Evolutionary conservation across 2,797 vertebrate species (phyloP), one percentile per base, ranked within the genome.

Genomic region (Cyprinodon diabolis): DNA sequence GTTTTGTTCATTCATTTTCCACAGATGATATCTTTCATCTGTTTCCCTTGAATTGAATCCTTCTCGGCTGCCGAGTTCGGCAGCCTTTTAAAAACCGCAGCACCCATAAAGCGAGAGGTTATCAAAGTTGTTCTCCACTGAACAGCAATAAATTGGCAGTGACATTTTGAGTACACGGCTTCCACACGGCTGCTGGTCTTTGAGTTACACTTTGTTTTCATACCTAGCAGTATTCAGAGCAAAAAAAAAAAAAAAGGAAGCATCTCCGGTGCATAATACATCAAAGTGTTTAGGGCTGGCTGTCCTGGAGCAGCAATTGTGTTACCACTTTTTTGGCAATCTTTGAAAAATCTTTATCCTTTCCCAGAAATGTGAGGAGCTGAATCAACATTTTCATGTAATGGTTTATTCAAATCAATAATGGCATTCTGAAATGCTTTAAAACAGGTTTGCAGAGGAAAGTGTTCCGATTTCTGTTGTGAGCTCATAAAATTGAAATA

Each of bases 1-100:
- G 80, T 89, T 89, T 83, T 82, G 84, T 93, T 88, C 84, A 68
- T 78, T 85, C 79, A 68, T 87, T 91, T 89, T 92, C 83, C 85
- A 89, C 89, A 90, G 82, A 91, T 89, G 86, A 86, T 78, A 81
- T 86, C 86, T 85, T 72, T 89, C 91, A 92, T 93, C 90, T 93
- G 93, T 90, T 93, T 91, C 85, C 80, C 88, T 82, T 76, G 49
- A 85, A 73, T 69, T 67, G 82, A 86, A 86, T 91, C 90, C 86
- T 76, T 76, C 17, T 79, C 81, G 92, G 88, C 91, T 84, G 87
- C 81, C 8, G 43, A 7, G 68, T 72, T 83, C 57, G 51, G 74
- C 77, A 77, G 86, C 74, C 85, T 87, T 90, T 91, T 69, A 85
- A 89, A 87, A 93, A 90, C 66, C 79, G 65, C 86, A 91, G 81